Evolutionary conservation across 2,113 vertebrate genomes (phyloP).

Genomic region (Pelobates fuscus): DNA sequence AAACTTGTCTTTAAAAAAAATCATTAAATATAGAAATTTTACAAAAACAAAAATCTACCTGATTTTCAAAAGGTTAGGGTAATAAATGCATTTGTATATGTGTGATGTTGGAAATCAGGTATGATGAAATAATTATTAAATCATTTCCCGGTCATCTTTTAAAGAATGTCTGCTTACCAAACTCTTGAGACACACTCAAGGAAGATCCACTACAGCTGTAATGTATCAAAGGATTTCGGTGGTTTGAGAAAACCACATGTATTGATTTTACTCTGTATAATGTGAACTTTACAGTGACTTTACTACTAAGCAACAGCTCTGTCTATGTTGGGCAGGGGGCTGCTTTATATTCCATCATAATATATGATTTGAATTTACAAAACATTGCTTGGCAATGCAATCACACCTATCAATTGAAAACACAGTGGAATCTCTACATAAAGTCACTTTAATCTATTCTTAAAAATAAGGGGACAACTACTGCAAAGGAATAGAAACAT

Average conservation of each 20-base stretch:
- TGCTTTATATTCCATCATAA: conserved; percentile 32
- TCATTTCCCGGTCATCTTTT: conserved; percentile 20
- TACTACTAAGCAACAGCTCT: conserved; percentile 38
- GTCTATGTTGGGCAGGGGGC: conserved; percentile 29
- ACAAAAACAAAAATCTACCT: not conserved
- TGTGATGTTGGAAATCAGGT: conserved; percentile 29
- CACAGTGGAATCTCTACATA: not conserved
- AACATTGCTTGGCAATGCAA: conserved; percentile 20
- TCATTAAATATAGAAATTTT: conserved; percentile 1
- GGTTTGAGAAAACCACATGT: conserved; percentile 47
- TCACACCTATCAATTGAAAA: conserved; percentile 31
- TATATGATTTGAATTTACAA: conserved; percentile 47
- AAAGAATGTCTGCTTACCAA: conserved; percentile 9
- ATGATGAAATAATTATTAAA: conserved; percentile 42
- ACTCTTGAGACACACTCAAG: conserved; percentile 34
- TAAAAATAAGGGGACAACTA: conserved; percentile 21
- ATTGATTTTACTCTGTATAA: conserved; percentile 45
- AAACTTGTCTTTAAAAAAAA: not conserved
- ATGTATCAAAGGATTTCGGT: conserved; percentile 45
- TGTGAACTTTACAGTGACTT: conserved; percentile 47
- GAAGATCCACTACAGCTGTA: conserved; percentile 36
- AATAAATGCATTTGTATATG: conserved; percentile 15
- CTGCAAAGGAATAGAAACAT: not conserved
- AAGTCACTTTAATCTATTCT: conserved; percentile 28
- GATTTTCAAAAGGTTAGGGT: not conserved